Conservation (phyloP, 2,797 vertebrate species). For the Hybognathus amarus region DNA sequence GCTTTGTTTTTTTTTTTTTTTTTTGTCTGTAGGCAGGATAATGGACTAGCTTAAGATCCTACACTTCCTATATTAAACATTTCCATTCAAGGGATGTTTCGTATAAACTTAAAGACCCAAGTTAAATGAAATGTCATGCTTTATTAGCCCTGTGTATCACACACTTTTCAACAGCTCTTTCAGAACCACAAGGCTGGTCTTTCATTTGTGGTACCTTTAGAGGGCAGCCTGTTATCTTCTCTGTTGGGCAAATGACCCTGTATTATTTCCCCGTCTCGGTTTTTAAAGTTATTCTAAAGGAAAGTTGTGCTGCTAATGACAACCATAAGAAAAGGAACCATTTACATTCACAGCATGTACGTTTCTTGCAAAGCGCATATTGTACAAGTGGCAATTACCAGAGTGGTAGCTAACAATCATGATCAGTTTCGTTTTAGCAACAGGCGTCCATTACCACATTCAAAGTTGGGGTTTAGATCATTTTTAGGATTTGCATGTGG, state of each 20-base stretch:
- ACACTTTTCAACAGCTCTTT: conserved; percentile 1
- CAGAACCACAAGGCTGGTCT: not conserved
- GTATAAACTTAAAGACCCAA: conserved; percentile 20
- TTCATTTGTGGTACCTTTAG: conserved; percentile 1
- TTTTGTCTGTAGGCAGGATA: conserved; percentile 12
- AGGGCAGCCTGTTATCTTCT: conserved; percentile 13
- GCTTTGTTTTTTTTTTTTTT: no score
- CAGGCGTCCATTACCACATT: conserved; percentile 6
- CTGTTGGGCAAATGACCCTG: conserved; percentile 9
- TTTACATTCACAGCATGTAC: conserved; percentile 15
- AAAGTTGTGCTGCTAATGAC: conserved; percentile 20
- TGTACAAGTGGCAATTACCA: conserved; percentile 36
- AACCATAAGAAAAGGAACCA: conserved; percentile 21
- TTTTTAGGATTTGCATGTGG: conserved; percentile 11
- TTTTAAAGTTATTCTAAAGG: conserved; percentile 18
- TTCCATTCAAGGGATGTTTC: conserved; percentile 20
- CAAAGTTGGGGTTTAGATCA: not conserved
- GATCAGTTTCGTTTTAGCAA: not conserved
- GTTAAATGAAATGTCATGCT: conserved; percentile 41
- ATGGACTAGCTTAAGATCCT: conserved; percentile 24
- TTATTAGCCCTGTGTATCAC: conserved; percentile 37
- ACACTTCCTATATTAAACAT: conserved; percentile 3
- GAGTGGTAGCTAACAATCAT: conserved; percentile 18
- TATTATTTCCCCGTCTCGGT: conserved; percentile 7
- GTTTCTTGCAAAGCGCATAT: conserved; percentile 6